Conservation (phyloP, 2,888 invertebrate genomes). For the Fragum sueziense region DNA sequence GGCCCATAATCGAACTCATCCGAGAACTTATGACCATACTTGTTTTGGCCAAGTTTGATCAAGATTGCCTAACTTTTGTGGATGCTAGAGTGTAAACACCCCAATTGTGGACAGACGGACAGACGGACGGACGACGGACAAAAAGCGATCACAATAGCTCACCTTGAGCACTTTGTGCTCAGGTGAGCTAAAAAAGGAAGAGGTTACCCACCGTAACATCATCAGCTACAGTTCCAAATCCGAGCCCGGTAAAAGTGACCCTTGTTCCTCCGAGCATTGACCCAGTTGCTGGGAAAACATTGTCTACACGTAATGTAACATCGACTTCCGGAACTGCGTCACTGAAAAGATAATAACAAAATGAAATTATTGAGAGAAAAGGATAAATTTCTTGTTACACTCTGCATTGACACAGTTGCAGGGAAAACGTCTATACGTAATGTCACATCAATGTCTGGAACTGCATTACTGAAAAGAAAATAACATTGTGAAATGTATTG, state of each 20-base stretch:
- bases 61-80: too few species aligned
- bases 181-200: slow-evolving; percentile 24
- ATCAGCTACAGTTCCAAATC: slow-evolving; percentile 59
- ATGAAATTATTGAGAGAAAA: not conserved
- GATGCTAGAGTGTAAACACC: too few species aligned
- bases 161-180: too few species aligned
- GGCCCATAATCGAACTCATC: too few species aligned
- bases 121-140: too few species aligned
- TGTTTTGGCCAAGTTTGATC: too few species aligned
- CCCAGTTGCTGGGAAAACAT: slow-evolving; percentile 61
- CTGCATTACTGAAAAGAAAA: not conserved
- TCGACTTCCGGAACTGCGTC: slow-evolving; percentile 36
- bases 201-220: slow-evolving; percentile 56
- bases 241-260: slow-evolving; percentile 66
- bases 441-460: slow-evolving; percentile 38
- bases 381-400: slow-evolving; percentile 55
- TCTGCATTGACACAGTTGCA: slow-evolving; percentile 59
- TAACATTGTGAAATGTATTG: not conserved
- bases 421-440: slow-evolving; percentile 63
- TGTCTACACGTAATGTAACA: slow-evolving; percentile 51
- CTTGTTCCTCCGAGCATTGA: slow-evolving; percentile 67
- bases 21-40: too few species aligned
- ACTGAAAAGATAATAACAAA: not conserved
- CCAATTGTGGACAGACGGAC: too few species aligned
- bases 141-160: too few species aligned